These are phyloP conservation scores for Mycalesis mineus DNA, from an alignment of 2,888 invertebrate species.

Conservation along the genomic window DNA sequence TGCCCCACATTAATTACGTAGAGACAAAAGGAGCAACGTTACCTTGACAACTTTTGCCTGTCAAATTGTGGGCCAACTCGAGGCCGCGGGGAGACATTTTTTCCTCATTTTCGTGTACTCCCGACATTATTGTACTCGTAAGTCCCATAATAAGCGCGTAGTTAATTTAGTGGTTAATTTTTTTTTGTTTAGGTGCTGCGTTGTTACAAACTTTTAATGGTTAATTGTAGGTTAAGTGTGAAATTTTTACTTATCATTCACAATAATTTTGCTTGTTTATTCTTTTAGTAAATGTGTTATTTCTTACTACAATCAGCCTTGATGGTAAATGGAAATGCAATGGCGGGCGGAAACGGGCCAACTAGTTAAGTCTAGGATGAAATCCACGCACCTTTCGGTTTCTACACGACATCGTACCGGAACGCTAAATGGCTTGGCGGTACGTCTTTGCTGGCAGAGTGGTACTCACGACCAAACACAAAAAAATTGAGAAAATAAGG, in stretches of 20 bases:
- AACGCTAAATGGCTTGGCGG: too few species aligned
- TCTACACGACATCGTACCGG: too few species aligned
- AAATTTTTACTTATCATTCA: neutral
- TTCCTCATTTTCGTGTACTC: conserved; percentile 17
- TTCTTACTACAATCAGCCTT: too few species aligned
- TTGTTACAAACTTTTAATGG: neutral
- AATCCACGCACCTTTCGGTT: too few species aligned
- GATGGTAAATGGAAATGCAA: too few species aligned
- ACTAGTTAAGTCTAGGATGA: too few species aligned
- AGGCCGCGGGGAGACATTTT: conserved; percentile 20
- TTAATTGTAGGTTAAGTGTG: neutral
- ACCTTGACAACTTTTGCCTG: conserved; percentile 20
- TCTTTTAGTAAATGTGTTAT: too few species aligned
- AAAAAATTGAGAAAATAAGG: too few species aligned
- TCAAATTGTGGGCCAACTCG: conserved; percentile 14
- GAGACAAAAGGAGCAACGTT: conserved; percentile 22
- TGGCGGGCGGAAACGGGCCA: too few species aligned
- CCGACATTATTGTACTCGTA: conserved; percentile 11
- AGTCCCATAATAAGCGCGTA: conserved; percentile 15
- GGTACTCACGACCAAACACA: too few species aligned
- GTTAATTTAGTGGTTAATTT: conserved; percentile 19
- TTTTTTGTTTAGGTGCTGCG: conserved; percentile 3
- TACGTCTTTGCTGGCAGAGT: too few species aligned
- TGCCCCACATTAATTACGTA: conserved; percentile 61
- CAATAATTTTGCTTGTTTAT: too few species aligned